Conservation (phyloP, 2,888 invertebrate genomes). For the Ochropleura leucogaster region DNA sequence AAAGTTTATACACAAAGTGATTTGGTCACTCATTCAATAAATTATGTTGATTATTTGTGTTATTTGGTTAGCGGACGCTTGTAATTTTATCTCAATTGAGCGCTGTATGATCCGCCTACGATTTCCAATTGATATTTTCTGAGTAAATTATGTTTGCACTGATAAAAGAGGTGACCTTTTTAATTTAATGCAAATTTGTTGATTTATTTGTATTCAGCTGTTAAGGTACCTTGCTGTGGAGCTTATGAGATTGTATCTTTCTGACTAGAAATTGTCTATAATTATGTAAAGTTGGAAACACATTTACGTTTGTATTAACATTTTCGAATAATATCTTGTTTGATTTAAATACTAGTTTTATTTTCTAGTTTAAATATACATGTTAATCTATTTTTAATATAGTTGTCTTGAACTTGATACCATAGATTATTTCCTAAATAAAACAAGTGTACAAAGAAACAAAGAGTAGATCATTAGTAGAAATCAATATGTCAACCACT, state of each 20-base stretch:
- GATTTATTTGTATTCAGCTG: neutral
- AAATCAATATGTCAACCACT: too few relatives aligned
- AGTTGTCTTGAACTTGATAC: neutral
- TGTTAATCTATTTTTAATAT: neutral
- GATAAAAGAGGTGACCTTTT: slow-evolving; percentile 43
- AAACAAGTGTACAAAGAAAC: too few relatives aligned
- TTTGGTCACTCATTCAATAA: slow-evolving; percentile 42
- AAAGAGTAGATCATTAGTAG: too few relatives aligned
- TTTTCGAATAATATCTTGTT: neutral
- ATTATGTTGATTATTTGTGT: slow-evolving; percentile 57
- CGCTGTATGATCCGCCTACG: slow-evolving; percentile 49
- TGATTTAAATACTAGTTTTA: neutral
- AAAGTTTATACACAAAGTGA: slow-evolving; percentile 31
- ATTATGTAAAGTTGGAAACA: neutral
- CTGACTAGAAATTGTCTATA: slow-evolving; percentile 1
- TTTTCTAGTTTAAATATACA: neutral
- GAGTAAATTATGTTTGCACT: slow-evolving; percentile 27
- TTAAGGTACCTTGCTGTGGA: neutral
- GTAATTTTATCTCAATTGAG: slow-evolving; percentile 58
- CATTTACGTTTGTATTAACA: neutral
- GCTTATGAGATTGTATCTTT: neutral
- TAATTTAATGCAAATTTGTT: neutral
- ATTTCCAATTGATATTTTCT: slow-evolving; percentile 29
- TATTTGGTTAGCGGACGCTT: slow-evolving; percentile 58
- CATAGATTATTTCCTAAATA: neutral